A percentile compares a stretch with the other conserved stretches of the same genome.
phyloP scores from a whole-genome alignment of 2,888 invertebrate species.

The Pandemis heparana region DNA sequence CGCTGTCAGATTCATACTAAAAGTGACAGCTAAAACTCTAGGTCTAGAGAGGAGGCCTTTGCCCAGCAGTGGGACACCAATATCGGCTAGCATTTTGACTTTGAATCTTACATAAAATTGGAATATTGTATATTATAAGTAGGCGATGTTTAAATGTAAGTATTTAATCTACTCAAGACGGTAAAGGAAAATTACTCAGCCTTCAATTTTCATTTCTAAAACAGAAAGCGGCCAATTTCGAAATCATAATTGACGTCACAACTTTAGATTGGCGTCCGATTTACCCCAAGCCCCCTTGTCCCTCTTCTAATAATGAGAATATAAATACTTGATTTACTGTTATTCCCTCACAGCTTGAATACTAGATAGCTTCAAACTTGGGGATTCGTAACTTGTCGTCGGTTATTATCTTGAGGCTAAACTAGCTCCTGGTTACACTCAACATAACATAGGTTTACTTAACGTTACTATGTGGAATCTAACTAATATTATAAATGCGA shows the following conservation, averaged over 20 bases:
- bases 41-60: no score
- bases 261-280: constrained; percentile 19
- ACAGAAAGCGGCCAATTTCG: constrained; percentile 1
- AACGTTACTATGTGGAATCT: no score
- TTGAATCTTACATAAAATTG: no score
- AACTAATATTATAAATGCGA: no score
- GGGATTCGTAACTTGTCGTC: constrained; percentile 40
- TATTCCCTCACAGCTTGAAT: not conserved
- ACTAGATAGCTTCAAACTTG: constrained; percentile 19
- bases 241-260: constrained; percentile 18
- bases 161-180: not conserved
- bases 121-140: no score
- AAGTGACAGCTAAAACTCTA: no score
- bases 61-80: no score
- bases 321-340: constrained; percentile 22
- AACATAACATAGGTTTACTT: constrained; percentile 23
- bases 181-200: not conserved
- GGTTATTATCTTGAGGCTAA: constrained; percentile 38
- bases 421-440: constrained; percentile 40
- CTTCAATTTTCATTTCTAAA: not conserved
- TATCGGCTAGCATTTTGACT: no score
- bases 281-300: not conserved
- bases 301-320: constrained; percentile 11
- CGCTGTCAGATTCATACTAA: no score
- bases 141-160: no score